These are phyloP conservation scores for Zelleria hepariella DNA, from an alignment of 2,888 invertebrate genomes.

Conservation along the genomic window DNA sequence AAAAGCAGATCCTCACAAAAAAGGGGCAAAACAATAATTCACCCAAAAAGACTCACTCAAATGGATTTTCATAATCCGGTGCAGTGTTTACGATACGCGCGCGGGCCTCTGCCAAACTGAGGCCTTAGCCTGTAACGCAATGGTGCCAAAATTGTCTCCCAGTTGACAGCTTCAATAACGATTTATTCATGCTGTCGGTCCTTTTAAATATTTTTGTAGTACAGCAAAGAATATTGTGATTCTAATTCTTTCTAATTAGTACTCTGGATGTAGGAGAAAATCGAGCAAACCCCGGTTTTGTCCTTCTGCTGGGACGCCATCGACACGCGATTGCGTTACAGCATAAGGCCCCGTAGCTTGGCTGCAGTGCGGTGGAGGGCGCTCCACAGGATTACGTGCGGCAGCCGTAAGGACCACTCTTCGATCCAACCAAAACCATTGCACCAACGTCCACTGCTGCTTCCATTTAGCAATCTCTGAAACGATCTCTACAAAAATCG, in stretches of 20 bases:
- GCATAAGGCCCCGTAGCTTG: too few species aligned
- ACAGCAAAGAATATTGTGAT: too few species aligned
- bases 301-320: too few species aligned
- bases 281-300: too few species aligned
- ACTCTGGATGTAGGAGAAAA: too few species aligned
- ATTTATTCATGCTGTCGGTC: too few species aligned
- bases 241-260: too few species aligned
- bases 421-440: neutral
- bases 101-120: slow-evolving; percentile 20
- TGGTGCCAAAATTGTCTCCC: too few species aligned
- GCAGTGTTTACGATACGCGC: slow-evolving; percentile 24
- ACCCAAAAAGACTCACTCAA: neutral
- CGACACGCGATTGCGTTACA: too few species aligned
- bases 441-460: neutral
- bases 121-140: too few species aligned
- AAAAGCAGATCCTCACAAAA: neutral
- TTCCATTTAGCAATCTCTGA: neutral
- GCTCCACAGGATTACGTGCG: slow-evolving; percentile 22
- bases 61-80: slow-evolving; percentile 19
- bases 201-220: too few species aligned
- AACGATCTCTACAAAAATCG: slow-evolving; percentile 8
- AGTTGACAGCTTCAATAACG: too few species aligned
- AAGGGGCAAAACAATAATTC: neutral
- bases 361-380: slow-evolving; percentile 29
- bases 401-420: slow-evolving; percentile 9